phyloP scores from a whole-genome alignment of 1,140 invertebrate genomes.

The Archegozetes longisetosus region DNA sequence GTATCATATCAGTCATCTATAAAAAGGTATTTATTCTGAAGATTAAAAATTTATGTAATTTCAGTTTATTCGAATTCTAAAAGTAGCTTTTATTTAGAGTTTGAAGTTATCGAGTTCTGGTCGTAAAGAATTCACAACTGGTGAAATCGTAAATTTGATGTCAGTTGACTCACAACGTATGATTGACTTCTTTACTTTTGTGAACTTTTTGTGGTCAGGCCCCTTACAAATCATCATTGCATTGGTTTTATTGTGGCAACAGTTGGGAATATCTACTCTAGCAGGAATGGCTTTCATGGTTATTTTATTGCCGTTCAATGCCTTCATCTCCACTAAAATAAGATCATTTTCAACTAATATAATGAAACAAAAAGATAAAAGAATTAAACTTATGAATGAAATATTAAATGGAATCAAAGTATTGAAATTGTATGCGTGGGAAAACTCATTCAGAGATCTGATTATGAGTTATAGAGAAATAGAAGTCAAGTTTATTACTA shows the following conservation, averaged over 20 bases:
- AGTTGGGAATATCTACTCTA: slow-evolving; percentile 28
- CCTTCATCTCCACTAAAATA: slow-evolving; percentile 61
- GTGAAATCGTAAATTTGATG: slow-evolving; percentile 21
- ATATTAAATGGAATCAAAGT: slow-evolving; percentile 34
- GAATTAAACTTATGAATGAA: slow-evolving; percentile 33
- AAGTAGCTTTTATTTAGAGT: slow-evolving; percentile 3
- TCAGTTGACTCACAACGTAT: slow-evolving; percentile 15
- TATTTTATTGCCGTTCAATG: slow-evolving; percentile 75
- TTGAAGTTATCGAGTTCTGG: slow-evolving; percentile 18
- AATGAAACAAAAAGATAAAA: slow-evolving; percentile 30
- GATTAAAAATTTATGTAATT: background rate
- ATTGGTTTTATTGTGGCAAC: slow-evolving; percentile 27
- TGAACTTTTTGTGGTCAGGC: slow-evolving; percentile 22
- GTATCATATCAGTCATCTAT: slow-evolving; percentile 16
- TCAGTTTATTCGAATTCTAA: background rate
- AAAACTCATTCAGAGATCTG: slow-evolving; percentile 8
- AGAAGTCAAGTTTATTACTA: slow-evolving; percentile 13
- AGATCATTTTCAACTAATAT: slow-evolving; percentile 33
- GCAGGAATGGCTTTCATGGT: slow-evolving; percentile 29
- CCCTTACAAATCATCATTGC: slow-evolving; percentile 25
- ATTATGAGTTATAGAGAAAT: background rate
- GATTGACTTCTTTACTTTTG: slow-evolving; percentile 5
- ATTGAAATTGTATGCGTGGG: slow-evolving; percentile 21
- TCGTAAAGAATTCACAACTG: slow-evolving; percentile 17
- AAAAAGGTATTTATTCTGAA: slow-evolving; percentile 14